Evolutionary conservation across 2,113 vertebrate species (phyloP), one percentile per base, ranked within the genome.

Genomic region (Strigops habroptila): DNA sequence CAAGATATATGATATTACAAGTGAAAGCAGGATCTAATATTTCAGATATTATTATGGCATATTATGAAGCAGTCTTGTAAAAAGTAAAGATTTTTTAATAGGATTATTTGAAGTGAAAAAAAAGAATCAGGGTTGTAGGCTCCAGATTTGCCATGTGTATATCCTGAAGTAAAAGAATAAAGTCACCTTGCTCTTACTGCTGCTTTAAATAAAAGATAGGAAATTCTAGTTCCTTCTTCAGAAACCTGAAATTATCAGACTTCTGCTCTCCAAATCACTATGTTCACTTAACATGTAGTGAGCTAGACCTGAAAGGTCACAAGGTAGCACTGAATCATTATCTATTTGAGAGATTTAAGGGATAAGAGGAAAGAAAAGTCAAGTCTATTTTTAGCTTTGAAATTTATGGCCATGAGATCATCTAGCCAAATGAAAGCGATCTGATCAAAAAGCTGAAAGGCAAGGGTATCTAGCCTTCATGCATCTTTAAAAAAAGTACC

Each of bases 331-430:
- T 86, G 86, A 75, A 89, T 93, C 62, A 92, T 91, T 86, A 91
- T 57, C 86, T 81, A 9, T 77, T 70, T 62, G 68, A 95, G 75
- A 86, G 88, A 95, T 95, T 81, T 95, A 96, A 91, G 49, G 46
- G 68, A 91, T 69, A 90, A 94, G 24, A n/a, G 31, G 22, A 6
- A 12, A 4, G 25, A 69, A 83, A 91, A 83, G 76, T 81, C 53
- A 80, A 67, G 52, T 43, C 86, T 94, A 94, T 93, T 82, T 97
- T 96, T 93, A 90, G 69, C 69, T 77, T 84, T 95, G 73, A 93
- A 94, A 94, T 91, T 90, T 93, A 86, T 31, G 49, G 35, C 48
- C 13, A 1, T 31, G 65, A 74, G 44, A 92, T n/a, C 24, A 57
- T 64, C 90, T 82, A 52, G 51, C 79, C 79, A 87, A 90, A 79